Conservation (phyloP, 1,140 invertebrate species). For the Heliconius congener region DNA sequence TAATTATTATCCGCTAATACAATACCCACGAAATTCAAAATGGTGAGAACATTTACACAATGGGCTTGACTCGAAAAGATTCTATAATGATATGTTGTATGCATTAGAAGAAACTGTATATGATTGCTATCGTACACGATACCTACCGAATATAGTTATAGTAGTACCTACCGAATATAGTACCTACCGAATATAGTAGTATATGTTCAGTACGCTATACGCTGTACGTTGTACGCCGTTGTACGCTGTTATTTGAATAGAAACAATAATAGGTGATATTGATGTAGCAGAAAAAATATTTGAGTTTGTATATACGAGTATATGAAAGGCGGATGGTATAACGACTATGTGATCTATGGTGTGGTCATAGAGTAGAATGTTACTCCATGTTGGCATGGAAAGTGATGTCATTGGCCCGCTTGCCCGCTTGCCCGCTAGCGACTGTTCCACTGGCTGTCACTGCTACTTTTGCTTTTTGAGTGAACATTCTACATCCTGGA, state of each 20-base stretch:
- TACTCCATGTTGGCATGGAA: slow-evolving; percentile 45
- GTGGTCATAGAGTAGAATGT: slow-evolving; percentile 47
- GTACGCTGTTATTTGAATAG: slow-evolving; percentile 38
- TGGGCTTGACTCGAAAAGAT: slow-evolving; percentile 25
- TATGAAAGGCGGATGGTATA: neutral
- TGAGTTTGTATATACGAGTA: slow-evolving; percentile 35
- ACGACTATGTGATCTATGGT: slow-evolving; percentile 43
- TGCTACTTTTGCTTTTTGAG: slow-evolving; percentile 73
- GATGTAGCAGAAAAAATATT: slow-evolving; percentile 51
- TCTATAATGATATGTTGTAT: slow-evolving; percentile 30
- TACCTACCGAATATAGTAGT: slow-evolving; percentile 28
- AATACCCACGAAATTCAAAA: slow-evolving; percentile 25
- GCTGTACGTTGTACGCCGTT: neutral
- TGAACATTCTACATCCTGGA: slow-evolving; percentile 65
- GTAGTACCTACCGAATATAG: slow-evolving; percentile 27
- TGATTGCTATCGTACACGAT: slow-evolving; percentile 33
- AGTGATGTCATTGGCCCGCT: slow-evolving; percentile 68
- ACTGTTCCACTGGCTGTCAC: slow-evolving; percentile 62
- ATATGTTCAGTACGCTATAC: neutral
- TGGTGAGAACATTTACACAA: slow-evolving; percentile 28
- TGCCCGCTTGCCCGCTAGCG: slow-evolving; percentile 56
- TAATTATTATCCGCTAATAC: slow-evolving; percentile 27
- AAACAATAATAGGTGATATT: slow-evolving; percentile 43
- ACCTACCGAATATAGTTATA: slow-evolving; percentile 33
- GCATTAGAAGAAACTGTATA: slow-evolving; percentile 28